Percentiles rank a stretch among this genome's conserved stretches.
These are phyloP conservation scores for Drosophila paramelanica DNA, from an alignment of 2,888 invertebrate species.

Conservation along the genomic window DNA sequence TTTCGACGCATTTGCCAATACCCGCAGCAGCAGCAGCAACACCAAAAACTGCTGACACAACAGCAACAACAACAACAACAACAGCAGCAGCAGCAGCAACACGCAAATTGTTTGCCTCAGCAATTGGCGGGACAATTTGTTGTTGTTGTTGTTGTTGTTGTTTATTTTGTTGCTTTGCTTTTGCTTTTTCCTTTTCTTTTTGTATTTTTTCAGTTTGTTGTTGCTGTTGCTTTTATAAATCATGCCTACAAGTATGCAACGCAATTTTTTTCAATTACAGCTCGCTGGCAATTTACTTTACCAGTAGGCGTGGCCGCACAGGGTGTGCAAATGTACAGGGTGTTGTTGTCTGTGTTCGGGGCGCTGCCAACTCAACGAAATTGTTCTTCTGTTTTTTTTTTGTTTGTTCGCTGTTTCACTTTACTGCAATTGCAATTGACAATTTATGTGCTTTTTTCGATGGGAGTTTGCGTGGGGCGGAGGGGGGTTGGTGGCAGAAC, in stretches of 20 bases:
- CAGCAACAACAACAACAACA: conserved; percentile 27
- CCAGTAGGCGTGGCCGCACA: background rate
- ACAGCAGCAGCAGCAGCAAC: conserved; percentile 24
- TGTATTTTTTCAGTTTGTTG: background rate
- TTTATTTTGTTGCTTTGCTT: background rate
- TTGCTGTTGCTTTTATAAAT: conserved; percentile 35
- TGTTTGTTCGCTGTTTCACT: background rate
- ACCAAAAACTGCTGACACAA: conserved; percentile 57
- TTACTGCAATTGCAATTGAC: conserved; percentile 33
- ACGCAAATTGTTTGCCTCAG: conserved; percentile 64
- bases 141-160: conserved; percentile 8
- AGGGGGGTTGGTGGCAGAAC: no score
- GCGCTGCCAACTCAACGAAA: conserved; percentile 15
- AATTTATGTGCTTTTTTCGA: conserved; percentile 21
- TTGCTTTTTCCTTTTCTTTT: background rate
- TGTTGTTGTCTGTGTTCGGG: background rate
- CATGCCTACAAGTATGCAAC: conserved; percentile 60
- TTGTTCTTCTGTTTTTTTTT: background rate
- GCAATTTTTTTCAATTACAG: conserved; percentile 56
- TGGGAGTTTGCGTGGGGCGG: no score
- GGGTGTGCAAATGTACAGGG: background rate
- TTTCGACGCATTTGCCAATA: conserved; percentile 64
- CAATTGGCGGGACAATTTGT: conserved; percentile 55
- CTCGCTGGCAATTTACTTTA: conserved; percentile 24
- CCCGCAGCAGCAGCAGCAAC: conserved; percentile 30